Conservation (phyloP, 2,888 invertebrate genomes). For the Octonoba sinensis region DNA sequence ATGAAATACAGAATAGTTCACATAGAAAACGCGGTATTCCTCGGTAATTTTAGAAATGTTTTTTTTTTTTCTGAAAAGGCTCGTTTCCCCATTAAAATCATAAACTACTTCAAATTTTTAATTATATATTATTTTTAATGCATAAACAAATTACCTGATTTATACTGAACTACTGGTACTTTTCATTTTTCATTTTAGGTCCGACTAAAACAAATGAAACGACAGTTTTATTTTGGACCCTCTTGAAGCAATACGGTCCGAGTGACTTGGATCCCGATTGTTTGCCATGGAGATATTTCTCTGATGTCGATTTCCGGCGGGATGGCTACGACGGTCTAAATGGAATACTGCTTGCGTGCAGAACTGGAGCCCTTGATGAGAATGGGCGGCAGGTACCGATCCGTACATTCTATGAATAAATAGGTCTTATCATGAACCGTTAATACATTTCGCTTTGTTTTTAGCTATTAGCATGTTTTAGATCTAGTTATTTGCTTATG, state of each 20-base stretch:
- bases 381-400: conserved; percentile 49
- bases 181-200: conserved; percentile 2
- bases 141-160: too few species aligned
- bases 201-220: conserved; percentile 39
- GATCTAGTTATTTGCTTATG: not conserved
- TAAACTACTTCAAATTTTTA: too few species aligned
- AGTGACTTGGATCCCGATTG: conserved; percentile 63
- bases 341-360: conserved; percentile 64
- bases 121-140: too few species aligned
- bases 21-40: too few species aligned
- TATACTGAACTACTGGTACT: too few species aligned
- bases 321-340: conserved; percentile 65
- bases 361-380: conserved; percentile 51
- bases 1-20: too few species aligned
- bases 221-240: conserved; percentile 44
- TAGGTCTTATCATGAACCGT: not conserved
- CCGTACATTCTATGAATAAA: not conserved
- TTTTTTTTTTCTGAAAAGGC: too few species aligned
- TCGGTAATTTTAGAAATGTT: too few species aligned
- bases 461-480: not conserved
- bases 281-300: conserved; percentile 65
- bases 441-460: not conserved
- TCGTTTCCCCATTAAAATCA: too few species aligned
- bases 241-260: conserved; percentile 60
- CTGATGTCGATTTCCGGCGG: conserved; percentile 49